Conservation (phyloP, 2,113 vertebrate species). For the Maccullochella peelii region DNA sequence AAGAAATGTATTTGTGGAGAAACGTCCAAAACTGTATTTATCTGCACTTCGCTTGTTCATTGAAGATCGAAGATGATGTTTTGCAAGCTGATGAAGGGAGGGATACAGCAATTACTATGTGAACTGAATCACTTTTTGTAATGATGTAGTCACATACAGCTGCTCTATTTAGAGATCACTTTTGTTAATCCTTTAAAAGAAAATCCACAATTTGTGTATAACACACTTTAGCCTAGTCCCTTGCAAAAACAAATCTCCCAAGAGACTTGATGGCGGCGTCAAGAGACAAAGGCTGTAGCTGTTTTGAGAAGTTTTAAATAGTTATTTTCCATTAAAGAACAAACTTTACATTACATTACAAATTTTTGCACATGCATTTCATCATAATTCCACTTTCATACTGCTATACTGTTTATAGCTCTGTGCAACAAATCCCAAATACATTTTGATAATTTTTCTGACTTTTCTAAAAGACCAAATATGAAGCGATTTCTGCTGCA, state of each 20-base stretch:
- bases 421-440: constrained; percentile 1
- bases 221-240: not conserved
- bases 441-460: not conserved
- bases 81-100: not conserved
- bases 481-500: not conserved
- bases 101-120: not conserved
- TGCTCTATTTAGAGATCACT: constrained; percentile 9
- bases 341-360: not conserved
- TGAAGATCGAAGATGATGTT: not conserved
- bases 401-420: too few relatives aligned
- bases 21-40: not conserved
- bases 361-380: not conserved
- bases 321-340: not conserved
- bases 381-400: not conserved
- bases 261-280: not conserved
- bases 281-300: not conserved
- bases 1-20: not conserved
- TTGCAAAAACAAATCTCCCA: not conserved
- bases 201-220: constrained; percentile 7
- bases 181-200: constrained; percentile 1
- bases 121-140: constrained; percentile 35
- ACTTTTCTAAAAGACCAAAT: not conserved
- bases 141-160: not conserved
- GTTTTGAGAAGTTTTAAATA: not conserved
- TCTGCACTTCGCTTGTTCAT: not conserved